Conservation (phyloP, 2,888 invertebrate species). For the Ichneumoninae sp. region DNA sequence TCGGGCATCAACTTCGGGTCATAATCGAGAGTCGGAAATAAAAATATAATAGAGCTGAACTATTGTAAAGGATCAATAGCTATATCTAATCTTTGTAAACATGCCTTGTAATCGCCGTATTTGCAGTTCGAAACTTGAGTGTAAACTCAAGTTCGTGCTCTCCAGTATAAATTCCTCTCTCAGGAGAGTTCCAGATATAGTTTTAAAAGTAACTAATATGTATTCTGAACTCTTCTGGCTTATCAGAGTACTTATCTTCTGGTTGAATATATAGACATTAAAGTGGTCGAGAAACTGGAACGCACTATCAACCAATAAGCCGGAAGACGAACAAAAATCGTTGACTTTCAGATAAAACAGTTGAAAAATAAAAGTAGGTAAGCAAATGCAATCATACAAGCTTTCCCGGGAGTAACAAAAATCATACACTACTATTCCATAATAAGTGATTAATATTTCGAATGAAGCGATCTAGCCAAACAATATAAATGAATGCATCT, state of each 20-base stretch:
- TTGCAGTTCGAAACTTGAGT: background rate
- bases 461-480: no score
- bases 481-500: no score
- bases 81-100: slow-evolving; percentile 3
- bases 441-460: no score
- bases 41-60: background rate
- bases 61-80: slow-evolving; percentile 1
- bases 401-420: background rate
- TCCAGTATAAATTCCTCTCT: background rate
- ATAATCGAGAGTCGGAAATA: background rate
- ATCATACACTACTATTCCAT: no score
- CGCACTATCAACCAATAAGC: background rate
- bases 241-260: no score
- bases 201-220: background rate
- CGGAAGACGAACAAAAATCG: background rate
- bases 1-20: background rate
- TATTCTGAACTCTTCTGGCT: no score
- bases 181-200: background rate
- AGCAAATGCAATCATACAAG: background rate
- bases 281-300: background rate
- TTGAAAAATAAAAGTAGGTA: background rate
- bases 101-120: background rate
- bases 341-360: background rate
- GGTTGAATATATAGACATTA: background rate
- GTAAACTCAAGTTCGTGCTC: background rate